Base-by-base conservation (phyloP, 1,140 invertebrate species). In the Marisa cornuarietis region DNA sequence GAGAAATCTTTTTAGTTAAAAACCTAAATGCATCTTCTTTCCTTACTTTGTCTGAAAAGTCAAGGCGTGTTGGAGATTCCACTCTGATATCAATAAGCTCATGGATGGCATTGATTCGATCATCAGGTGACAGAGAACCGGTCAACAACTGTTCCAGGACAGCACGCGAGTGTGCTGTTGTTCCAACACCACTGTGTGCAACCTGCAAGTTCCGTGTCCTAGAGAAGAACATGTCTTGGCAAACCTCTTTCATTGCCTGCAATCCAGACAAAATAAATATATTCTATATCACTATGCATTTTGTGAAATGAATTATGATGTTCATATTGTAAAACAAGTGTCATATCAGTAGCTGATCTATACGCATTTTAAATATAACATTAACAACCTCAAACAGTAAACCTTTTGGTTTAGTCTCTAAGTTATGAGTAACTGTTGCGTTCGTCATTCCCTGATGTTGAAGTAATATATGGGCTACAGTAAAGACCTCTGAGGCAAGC, bases 151-250 rank as follows among this genome's bases (percentile, higher is more conserved):
- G 74, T 73, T 90, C 87, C 51, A 90, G 82, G 18, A 83, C 83
- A 22, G 85, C 81, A 66, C 87, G 81, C 42, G 82, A 81, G 76
- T 51, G 31, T 16, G 49, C 42, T 9, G 26, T 18, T 76, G 49
- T 0, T n/a, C 24, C 76, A 68, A 78, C 79, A 87, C 11, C 26
- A 71, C 82, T 78, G 69, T 84, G 83, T 18, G 83, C 76, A 20
- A 83, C 66, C 14, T 83, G 78, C 62, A 84, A 85, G 81, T 80
- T 83, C 42, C 85, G 83, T 58, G 89, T 82, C 42, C 89, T 82
- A 51, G 89, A 89, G 86, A 90, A 90, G 88, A 90, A 90, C 89
- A 90, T 89, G 81, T 90, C 89, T 75, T 89, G 88, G 76, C 89
- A 90, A n/a, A 89, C 85, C 49, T 87, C 84, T 72, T 84, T 85